A percentile compares a stretch with the other conserved stretches of the same genome.
phyloP scores from a whole-genome alignment of 2,797 vertebrate genomes.

The Sebastes oblongus region DNA sequence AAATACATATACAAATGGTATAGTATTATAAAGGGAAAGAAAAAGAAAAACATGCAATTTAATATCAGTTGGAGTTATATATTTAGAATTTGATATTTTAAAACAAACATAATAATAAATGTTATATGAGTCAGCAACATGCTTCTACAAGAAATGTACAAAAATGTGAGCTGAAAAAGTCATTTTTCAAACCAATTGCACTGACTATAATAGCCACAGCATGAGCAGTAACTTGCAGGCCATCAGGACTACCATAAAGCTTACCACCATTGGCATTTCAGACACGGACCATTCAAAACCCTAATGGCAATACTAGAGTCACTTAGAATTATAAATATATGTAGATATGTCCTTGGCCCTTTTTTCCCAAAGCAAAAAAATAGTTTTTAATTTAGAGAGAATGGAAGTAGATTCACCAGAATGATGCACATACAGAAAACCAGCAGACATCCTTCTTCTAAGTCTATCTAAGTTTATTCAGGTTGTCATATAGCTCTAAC shows the following conservation, averaged over 20 bases:
- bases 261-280: background rate
- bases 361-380: background rate
- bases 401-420: background rate
- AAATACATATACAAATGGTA: background rate
- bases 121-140: background rate
- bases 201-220: background rate
- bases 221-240: background rate
- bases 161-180: background rate
- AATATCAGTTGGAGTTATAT: background rate
- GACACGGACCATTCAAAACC: background rate
- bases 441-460: background rate
- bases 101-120: background rate
- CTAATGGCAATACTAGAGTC: background rate
- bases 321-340: background rate
- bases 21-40: background rate
- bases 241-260: background rate
- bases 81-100: background rate
- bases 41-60: background rate
- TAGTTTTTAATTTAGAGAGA: background rate
- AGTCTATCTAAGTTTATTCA: background rate
- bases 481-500: background rate
- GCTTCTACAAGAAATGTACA: background rate
- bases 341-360: background rate
- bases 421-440: background rate
- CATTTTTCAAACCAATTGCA: constrained; percentile 5